These are phyloP conservation scores for Netelia melanura DNA, from an alignment of 2,888 invertebrate genomes.

Conservation along the genomic window DNA sequence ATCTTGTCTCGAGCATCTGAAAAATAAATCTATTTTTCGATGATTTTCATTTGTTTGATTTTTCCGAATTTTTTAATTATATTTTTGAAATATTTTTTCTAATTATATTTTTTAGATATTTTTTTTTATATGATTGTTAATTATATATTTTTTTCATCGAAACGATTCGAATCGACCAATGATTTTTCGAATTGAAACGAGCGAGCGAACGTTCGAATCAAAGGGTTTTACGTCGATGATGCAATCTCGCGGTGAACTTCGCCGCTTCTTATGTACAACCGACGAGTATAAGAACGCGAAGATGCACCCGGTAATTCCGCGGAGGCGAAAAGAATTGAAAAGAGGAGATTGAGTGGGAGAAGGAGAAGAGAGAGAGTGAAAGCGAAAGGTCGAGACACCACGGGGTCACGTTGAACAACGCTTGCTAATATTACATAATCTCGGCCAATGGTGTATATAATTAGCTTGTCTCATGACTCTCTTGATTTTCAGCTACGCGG, in stretches of 20 bases:
- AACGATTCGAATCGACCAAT: too few relatives aligned
- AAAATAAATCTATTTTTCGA: too few relatives aligned
- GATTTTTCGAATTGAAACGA: too few relatives aligned
- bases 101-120: too few relatives aligned
- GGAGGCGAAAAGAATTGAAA: conserved; percentile 9
- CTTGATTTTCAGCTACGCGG: conserved; percentile 56
- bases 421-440: conserved; percentile 75
- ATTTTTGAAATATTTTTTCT: too few relatives aligned
- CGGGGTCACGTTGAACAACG: conserved; percentile 81
- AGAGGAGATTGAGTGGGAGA: conserved; percentile 44
- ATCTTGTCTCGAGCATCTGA: too few relatives aligned
- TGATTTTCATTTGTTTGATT: too few relatives aligned
- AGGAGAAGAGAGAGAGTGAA: conserved; percentile 80
- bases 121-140: too few relatives aligned
- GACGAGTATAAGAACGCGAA: conserved; percentile 1
- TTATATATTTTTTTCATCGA: too few relatives aligned
- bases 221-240: background rate
- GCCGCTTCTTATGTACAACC: background rate
- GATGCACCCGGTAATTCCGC: conserved; percentile 53
- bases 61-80: too few relatives aligned
- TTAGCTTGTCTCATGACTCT: conserved; percentile 67
- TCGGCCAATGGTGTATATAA: conserved; percentile 67
- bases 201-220: background rate
- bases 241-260: conserved; percentile 40
- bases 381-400: conserved; percentile 83